Evolutionary conservation across 2,797 vertebrate genomes (phyloP), one percentile per base, ranked within the genome.

Genomic region (Melanotaenia pygmaea): DNA sequence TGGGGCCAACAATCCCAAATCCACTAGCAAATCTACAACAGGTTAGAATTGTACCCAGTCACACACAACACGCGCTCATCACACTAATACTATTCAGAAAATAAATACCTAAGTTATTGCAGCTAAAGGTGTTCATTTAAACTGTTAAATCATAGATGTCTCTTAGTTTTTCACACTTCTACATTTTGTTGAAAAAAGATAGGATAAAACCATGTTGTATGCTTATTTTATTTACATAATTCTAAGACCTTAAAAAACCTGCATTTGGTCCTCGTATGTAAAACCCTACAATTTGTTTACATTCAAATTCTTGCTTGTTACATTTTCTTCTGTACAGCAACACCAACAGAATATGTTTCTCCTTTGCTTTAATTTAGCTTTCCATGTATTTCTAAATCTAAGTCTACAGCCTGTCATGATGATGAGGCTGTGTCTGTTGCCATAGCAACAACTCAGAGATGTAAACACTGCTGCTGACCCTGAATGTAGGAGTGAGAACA

Each of bases 401-500:
- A 64, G 76, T 64, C 73, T 24, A 56, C 79, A 60, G 53, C 67
- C 78, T 59, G 72, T 65, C 79, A 64, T 67, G 60, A 47, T 72
- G 38, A 72, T 1, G 59, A 67, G 74, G 74, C 16, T 75, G 76
- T 57, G 79, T 84, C 84, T 85, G 91, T 91, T 81, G 81, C 88
- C 82, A 16, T 4, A 75, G 86, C 77, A 86, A 93, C 89, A 30
- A 8, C 50, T 40, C 65, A 13, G 56, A 69, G 90, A 90, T 86
- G 87, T 90, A 92, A 93, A 93, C 89, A 91, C 63, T 0, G 32
- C 9, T 1, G 20, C 70, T 45, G 88, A 79, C 85, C 76, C 71
- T 26, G 82, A 67, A 64, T 59, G 86, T 67, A 81, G 76, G 84
- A 88, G 83, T 30, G 76, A 78, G 89, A 89, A 86, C 87, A 88